Conservation (phyloP, 35 echinoderm and acorn worm genomes). For the Heliocidaris tuberculata region DNA sequence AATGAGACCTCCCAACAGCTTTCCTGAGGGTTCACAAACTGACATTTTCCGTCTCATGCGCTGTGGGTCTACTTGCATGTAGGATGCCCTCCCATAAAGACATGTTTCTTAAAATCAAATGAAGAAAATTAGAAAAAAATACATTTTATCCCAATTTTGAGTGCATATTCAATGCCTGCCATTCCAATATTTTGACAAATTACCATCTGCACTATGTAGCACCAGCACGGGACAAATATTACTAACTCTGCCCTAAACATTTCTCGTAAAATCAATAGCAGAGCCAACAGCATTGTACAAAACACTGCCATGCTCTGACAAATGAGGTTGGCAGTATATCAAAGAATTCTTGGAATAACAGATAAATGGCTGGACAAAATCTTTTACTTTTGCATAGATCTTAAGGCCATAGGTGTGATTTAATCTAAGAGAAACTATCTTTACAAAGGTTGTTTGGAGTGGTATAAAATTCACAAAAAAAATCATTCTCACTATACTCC, state of each 20-base stretch:
- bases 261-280: neutral
- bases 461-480: slow-evolving; percentile 3
- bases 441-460: slow-evolving; percentile 17
- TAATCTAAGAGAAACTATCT: neutral
- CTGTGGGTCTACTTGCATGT: no score
- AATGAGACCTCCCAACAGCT: no score
- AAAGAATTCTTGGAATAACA: neutral
- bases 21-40: no score
- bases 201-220: neutral
- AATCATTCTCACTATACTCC: neutral
- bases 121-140: neutral
- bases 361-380: neutral
- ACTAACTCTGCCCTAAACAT: neutral
- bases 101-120: neutral
- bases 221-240: neutral
- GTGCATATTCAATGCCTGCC: neutral
- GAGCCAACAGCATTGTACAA: neutral
- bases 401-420: neutral
- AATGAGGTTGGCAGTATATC: neutral
- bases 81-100: no score
- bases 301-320: neutral
- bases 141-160: neutral
- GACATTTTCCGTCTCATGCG: no score
- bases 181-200: neutral
- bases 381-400: neutral